Evolutionary conservation across 2,888 invertebrate genomes (phyloP), one percentile per base, ranked within the genome.

Genomic region (Arctia plantaginis): DNA sequence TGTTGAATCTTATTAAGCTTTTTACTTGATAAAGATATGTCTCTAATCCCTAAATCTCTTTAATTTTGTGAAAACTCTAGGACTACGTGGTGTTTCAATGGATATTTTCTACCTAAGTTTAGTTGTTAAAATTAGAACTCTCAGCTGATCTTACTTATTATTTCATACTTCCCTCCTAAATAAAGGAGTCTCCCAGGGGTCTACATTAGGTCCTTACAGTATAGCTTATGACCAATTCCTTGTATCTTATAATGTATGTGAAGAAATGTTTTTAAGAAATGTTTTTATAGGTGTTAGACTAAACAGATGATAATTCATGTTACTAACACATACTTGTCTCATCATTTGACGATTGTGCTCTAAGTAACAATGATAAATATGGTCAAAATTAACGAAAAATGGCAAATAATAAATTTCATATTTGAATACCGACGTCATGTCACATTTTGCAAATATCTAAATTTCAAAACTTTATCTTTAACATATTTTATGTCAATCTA

Each of bases 401-500:
- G 15, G 1, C 10, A 55, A 23, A 27, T n/a, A 55, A 23, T n/a
- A 55, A 3, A 55, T 13, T 51, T 13, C 7, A 27, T 30, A 27
- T 44, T 67, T 67, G 3, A 67, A 44, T 27, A 27, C 15, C 20
- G 27, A 18, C 20, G 44, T 41, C 66, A 23, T 47, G 47, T 47
- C 30, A 67, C 12, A 47, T 67, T 44, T 39, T 33, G 44, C 18
- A 67, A 44, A 41, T 67, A 15, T 67, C 44, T 67, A 62, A 30
- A 62, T 33, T 67, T 33, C 67, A 47, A 47, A 23, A 47, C 1
- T 23, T 47, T 67, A 67, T 67, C 67, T 67, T 20, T 67, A 20
- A 67, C 30, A 67, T 44, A 12, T 67, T 47, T 67, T 13, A 23
- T 67, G 67, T 67, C 47, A 47, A 67, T 67, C 23, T 20, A 47